Percentiles rank a stretch among this genome's conserved stretches.
Evolutionary conservation across 2,888 invertebrate genomes (phyloP).

Genomic region (Trisateles emortualis): DNA sequence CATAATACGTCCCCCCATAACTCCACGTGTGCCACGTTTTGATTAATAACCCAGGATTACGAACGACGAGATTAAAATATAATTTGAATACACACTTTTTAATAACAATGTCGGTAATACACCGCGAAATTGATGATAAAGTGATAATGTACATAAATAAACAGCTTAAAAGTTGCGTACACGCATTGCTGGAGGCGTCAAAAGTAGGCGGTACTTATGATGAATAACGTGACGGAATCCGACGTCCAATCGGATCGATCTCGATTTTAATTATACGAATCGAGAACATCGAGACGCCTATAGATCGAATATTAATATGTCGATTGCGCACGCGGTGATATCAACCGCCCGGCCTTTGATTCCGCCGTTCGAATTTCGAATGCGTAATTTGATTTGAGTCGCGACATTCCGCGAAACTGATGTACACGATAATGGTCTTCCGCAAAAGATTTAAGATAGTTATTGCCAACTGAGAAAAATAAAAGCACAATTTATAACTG

Average conservation of each 20-base stretch:
- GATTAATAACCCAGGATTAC: constrained; percentile 72
- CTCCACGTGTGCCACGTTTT: constrained; percentile 57
- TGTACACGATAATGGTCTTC: constrained; percentile 64
- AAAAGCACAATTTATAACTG: constrained; percentile 57
- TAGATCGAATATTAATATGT: constrained; percentile 85
- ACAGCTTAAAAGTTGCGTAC: constrained; percentile 76
- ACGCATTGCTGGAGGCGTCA: constrained; percentile 84
- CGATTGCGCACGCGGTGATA: constrained; percentile 79
- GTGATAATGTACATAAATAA: constrained; percentile 73
- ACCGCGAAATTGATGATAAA: constrained; percentile 58
- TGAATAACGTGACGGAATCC: constrained; percentile 84
- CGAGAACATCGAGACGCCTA: constrained; percentile 79
- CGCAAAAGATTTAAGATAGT: constrained; percentile 68
- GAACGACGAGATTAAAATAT: constrained; percentile 62
- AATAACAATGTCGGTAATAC: constrained; percentile 62
- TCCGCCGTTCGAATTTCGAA: constrained; percentile 78
- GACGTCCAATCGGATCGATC: constrained; percentile 81
- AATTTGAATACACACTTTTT: constrained; percentile 54
- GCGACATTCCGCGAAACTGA: constrained; percentile 74
- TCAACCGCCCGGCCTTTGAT: constrained; percentile 71
- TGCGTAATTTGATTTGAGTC: constrained; percentile 80
- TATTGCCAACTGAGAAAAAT: constrained; percentile 55
- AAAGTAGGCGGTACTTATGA: constrained; percentile 83
- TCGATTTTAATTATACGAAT: constrained; percentile 86
- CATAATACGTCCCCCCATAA: constrained; percentile 67